phyloP scores from a whole-genome alignment of 2,113 vertebrate genomes.

The Theropithecus gelada region DNA sequence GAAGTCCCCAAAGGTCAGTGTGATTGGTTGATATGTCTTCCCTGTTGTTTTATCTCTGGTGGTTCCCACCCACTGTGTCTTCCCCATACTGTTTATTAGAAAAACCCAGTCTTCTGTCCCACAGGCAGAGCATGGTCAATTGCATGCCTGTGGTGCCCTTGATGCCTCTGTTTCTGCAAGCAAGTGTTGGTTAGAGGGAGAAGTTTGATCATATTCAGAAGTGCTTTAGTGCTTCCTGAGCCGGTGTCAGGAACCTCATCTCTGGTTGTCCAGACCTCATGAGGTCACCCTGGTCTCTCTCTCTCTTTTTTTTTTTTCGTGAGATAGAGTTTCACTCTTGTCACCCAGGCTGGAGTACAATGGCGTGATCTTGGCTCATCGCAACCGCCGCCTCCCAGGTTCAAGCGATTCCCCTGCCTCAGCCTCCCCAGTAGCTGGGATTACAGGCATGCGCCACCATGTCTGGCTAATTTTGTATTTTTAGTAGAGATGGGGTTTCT shows the following conservation, averaged over 20 bases:
- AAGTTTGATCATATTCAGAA: neutral
- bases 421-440: too few relatives aligned
- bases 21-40: neutral
- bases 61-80: neutral
- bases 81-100: neutral
- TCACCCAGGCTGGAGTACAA: too few relatives aligned
- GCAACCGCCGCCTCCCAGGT: too few relatives aligned
- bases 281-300: neutral
- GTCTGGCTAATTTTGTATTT: too few relatives aligned
- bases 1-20: neutral
- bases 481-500: too few relatives aligned
- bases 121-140: neutral
- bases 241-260: accelerated
- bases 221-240: neutral
- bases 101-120: neutral
- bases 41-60: neutral
- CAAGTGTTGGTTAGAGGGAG: neutral
- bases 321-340: too few relatives aligned
- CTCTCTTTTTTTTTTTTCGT: too few relatives aligned
- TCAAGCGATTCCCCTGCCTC: too few relatives aligned
- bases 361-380: too few relatives aligned
- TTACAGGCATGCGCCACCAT: too few relatives aligned
- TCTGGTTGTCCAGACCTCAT: neutral
- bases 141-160: neutral
- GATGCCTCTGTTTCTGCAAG: neutral